Conservation (phyloP, 2,113 vertebrate species). For the Nanorana parkeri region DNA sequence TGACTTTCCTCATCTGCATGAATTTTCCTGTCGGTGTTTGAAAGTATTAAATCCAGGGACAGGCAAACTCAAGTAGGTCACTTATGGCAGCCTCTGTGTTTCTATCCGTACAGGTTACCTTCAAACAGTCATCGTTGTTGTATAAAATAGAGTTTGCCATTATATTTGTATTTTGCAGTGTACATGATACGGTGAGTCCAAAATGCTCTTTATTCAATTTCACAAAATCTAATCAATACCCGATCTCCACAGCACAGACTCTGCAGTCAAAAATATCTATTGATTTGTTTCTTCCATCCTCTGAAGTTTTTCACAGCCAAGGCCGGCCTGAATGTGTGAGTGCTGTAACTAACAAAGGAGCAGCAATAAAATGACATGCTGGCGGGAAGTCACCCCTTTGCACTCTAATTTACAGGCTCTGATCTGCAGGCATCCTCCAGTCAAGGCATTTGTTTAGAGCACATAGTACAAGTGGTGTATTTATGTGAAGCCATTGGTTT, state of each 20-base stretch:
- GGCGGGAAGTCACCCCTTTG: not conserved
- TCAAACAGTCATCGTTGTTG: not conserved
- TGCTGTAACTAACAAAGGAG: not conserved
- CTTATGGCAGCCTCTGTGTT: not conserved
- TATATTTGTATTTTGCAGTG: not conserved
- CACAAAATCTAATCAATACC: slow-evolving; percentile 32
- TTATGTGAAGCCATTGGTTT: no score
- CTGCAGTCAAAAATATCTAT: slow-evolving; percentile 38
- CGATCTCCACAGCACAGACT: not conserved
- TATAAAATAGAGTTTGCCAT: not conserved
- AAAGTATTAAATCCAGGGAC: no score
- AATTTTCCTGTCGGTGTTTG: no score
- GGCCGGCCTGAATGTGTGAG: not conserved
- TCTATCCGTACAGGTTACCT: no score
- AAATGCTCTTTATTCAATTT: slow-evolving; percentile 27
- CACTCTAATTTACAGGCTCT: not conserved
- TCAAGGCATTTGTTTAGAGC: not conserved
- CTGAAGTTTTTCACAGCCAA: not conserved
- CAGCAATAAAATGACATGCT: not conserved
- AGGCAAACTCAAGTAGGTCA: not conserved
- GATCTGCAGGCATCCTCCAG: not conserved
- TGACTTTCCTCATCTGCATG: no score
- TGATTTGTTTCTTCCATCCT: slow-evolving; percentile 20
- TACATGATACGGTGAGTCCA: not conserved
- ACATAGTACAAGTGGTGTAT: not conserved